phyloP scores from a whole-genome alignment of 2,888 invertebrate species.

The Tiphia femorata region DNA sequence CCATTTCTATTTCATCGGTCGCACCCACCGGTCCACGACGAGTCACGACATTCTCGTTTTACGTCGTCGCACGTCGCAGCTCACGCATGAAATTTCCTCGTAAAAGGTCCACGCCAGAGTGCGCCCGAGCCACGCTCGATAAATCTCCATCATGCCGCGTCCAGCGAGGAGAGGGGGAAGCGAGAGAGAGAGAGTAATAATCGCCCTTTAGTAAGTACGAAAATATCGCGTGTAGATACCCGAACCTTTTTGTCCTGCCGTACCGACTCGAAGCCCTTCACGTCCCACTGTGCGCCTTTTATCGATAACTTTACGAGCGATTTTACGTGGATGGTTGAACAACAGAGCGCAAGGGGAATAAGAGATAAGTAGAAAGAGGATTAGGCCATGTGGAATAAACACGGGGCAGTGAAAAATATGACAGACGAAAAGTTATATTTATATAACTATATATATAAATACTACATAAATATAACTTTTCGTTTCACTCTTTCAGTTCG shows the following conservation, averaged over 20 bases:
- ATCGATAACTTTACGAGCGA: conserved; percentile 23
- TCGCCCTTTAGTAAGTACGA: conserved; percentile 18
- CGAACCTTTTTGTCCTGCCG: conserved; percentile 13
- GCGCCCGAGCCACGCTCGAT: conserved; percentile 14
- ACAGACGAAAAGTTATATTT: too few species aligned
- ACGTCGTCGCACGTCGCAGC: background rate
- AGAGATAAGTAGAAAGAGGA: too few species aligned
- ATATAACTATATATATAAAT: too few species aligned
- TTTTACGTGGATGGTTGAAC: background rate
- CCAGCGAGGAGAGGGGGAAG: too few species aligned
- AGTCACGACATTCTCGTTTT: background rate
- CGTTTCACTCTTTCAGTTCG: too few species aligned
- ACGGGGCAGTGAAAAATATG: too few species aligned
- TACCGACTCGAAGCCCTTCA: conserved; percentile 10
- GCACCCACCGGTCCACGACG: background rate
- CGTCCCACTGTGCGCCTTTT: conserved; percentile 17
- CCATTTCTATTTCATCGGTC: background rate
- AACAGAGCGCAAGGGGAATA: conserved; percentile 3
- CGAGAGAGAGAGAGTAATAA: conserved; percentile 16
- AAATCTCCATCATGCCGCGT: conserved; percentile 12
- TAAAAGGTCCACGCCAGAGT: conserved; percentile 7
- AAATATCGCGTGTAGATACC: conserved; percentile 2
- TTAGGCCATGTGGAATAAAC: too few species aligned
- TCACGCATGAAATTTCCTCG: conserved; percentile 18
- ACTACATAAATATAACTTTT: too few species aligned